Conservation (phyloP, 2,797 vertebrate genomes). For the Tapirus indicus region DNA sequence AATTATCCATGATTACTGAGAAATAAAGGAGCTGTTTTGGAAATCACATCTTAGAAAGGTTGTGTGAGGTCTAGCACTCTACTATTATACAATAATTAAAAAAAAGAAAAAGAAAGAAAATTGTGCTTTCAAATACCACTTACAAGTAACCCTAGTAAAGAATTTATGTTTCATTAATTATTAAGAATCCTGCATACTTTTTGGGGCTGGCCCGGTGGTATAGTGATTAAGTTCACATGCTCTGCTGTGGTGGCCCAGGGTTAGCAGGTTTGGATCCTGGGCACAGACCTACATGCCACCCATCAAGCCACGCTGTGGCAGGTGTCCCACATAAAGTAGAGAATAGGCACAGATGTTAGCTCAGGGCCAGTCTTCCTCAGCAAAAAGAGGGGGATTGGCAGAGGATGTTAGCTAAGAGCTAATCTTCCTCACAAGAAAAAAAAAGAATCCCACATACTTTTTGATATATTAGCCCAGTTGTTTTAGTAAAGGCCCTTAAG, state of each 20-base stretch:
- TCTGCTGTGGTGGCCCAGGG: too few relatives aligned
- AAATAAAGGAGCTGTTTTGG: slow-evolving; percentile 45
- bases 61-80: neutral
- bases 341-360: too few relatives aligned
- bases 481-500: neutral
- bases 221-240: too few relatives aligned
- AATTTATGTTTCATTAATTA: slow-evolving; percentile 9
- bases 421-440: too few relatives aligned
- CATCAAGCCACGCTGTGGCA: too few relatives aligned
- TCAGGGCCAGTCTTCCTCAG: too few relatives aligned
- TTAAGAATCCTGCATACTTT: slow-evolving; percentile 22
- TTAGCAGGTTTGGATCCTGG: too few relatives aligned
- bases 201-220: neutral
- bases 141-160: neutral
- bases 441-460: slow-evolving; percentile 9
- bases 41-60: slow-evolving; percentile 39
- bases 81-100: slow-evolving; percentile 15
- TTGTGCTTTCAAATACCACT: neutral
- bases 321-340: too few relatives aligned
- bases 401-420: too few relatives aligned
- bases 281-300: too few relatives aligned
- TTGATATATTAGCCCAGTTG: neutral
- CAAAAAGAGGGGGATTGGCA: too few relatives aligned
- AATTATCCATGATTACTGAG: slow-evolving; percentile 22
- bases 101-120: neutral